phyloP scores from a whole-genome alignment of 2,888 invertebrate genomes.

The Galerucella nymphaeae region DNA sequence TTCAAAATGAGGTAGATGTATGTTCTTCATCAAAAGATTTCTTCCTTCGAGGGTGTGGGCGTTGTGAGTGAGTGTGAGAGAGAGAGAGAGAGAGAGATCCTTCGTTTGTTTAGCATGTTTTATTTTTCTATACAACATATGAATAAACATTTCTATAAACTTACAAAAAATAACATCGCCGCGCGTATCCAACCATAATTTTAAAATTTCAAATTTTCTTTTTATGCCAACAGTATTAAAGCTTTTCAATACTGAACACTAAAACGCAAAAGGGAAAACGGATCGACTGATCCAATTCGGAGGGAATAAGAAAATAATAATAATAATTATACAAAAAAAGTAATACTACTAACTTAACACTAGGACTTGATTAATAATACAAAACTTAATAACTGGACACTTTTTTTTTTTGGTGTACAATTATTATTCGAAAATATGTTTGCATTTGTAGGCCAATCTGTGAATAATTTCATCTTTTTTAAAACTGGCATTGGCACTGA shows the following conservation, averaged over 20 bases:
- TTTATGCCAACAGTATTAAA: conserved; percentile 58
- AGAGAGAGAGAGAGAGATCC: neutral
- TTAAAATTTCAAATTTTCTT: conserved; percentile 43
- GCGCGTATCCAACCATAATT: conserved; percentile 54
- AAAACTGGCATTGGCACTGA: too few relatives aligned
- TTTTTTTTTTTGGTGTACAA: conserved; percentile 23
- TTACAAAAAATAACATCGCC: conserved; percentile 64
- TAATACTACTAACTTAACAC: conserved; percentile 47
- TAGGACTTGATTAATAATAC: conserved; percentile 39
- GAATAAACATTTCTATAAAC: conserved; percentile 60
- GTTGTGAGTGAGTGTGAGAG: too few relatives aligned
- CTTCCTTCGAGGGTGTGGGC: too few relatives aligned
- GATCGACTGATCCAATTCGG: neutral
- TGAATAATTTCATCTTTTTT: conserved; percentile 27
- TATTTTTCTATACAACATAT: conserved; percentile 51
- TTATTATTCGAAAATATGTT: conserved; percentile 40
- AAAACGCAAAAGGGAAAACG: conserved; percentile 44
- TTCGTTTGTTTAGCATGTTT: conserved; percentile 42
- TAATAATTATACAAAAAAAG: conserved; percentile 35
- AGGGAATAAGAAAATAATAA: too few relatives aligned
- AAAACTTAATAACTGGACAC: conserved; percentile 27
- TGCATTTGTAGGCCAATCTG: conserved; percentile 1
- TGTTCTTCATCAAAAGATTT: too few relatives aligned
- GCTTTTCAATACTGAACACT: conserved; percentile 62
- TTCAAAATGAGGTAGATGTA: too few relatives aligned